Conservation (phyloP, 1,140 invertebrate species). For the Drosophila ercepeae region DNA sequence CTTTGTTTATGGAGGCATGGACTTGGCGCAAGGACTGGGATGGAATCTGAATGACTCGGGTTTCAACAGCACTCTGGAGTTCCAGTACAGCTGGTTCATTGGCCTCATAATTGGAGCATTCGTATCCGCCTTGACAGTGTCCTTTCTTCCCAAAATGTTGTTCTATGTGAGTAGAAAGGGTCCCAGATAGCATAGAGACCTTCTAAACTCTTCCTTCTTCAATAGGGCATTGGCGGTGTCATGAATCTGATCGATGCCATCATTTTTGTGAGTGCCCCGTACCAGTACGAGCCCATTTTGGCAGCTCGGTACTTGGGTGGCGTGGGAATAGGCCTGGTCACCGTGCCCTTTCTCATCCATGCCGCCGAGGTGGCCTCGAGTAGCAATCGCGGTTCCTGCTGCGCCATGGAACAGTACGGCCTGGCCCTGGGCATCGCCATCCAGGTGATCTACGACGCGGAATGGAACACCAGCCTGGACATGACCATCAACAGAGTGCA, state of each 20-base stretch:
- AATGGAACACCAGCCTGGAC: conserved; percentile 26
- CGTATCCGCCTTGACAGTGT: conserved; percentile 39
- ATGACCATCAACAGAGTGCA: conserved; percentile 50
- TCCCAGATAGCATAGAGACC: accelerated
- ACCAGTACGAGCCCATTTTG: conserved; percentile 47
- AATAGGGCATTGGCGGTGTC: conserved; percentile 45
- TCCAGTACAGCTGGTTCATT: conserved; percentile 68
- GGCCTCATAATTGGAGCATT: conserved; percentile 67
- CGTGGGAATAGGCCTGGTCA: conserved; percentile 62
- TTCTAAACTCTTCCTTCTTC: not conserved
- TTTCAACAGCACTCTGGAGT: conserved; percentile 31
- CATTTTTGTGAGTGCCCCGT: conserved; percentile 58
- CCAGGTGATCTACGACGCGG: conserved; percentile 56
- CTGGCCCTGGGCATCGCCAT: conserved; percentile 59
- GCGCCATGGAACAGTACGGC: conserved; percentile 57
- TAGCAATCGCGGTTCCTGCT: conserved; percentile 47
- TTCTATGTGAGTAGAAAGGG: conserved; percentile 55
- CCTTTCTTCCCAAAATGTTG: conserved; percentile 45
- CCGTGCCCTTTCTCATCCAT: conserved; percentile 60
- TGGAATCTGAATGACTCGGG: conserved; percentile 31
- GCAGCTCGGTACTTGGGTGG: conserved; percentile 71
- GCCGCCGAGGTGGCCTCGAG: conserved; percentile 57
- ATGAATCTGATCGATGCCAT: conserved; percentile 61
- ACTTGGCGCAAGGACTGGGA: conserved; percentile 62
- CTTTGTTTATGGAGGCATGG: conserved; percentile 65